Conservation (phyloP, 2,888 invertebrate species). For the Cheilosia pagana region DNA sequence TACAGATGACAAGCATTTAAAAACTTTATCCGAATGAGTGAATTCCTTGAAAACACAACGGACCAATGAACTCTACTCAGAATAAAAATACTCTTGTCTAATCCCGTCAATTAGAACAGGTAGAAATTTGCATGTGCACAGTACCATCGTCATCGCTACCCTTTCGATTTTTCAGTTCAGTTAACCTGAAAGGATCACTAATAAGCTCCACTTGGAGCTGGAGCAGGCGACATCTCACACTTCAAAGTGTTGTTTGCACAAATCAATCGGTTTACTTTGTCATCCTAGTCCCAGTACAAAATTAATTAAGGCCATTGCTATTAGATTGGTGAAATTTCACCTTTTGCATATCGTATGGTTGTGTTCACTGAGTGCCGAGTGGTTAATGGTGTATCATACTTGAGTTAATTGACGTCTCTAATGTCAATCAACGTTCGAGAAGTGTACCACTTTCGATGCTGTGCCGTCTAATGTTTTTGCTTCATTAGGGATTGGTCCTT, state of each 20-base stretch:
- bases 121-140: not conserved
- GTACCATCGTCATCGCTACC: not conserved
- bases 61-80: no score
- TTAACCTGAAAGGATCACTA: constrained; percentile 11
- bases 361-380: constrained; percentile 9
- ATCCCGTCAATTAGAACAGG: not conserved
- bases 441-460: not conserved
- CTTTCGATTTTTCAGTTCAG: constrained; percentile 2
- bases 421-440: constrained; percentile 31
- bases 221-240: not conserved
- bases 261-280: constrained; percentile 20
- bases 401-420: constrained; percentile 42
- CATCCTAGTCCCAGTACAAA: not conserved
- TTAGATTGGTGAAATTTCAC: constrained; percentile 24
- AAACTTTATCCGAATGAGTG: no score
- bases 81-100: no score
- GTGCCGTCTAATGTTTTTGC: not conserved
- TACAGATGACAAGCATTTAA: no score
- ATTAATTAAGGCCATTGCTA: constrained; percentile 41
- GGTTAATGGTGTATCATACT: constrained; percentile 41
- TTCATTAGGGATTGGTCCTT: constrained; percentile 4
- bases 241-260: constrained; percentile 25
- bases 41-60: no score
- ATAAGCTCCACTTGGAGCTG: not conserved
- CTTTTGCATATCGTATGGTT: constrained; percentile 4